A percentile compares a stretch with the other conserved stretches of the same genome.
Conservation (phyloP, 2,797 vertebrate genomes). For the Anas acuta region DNA sequence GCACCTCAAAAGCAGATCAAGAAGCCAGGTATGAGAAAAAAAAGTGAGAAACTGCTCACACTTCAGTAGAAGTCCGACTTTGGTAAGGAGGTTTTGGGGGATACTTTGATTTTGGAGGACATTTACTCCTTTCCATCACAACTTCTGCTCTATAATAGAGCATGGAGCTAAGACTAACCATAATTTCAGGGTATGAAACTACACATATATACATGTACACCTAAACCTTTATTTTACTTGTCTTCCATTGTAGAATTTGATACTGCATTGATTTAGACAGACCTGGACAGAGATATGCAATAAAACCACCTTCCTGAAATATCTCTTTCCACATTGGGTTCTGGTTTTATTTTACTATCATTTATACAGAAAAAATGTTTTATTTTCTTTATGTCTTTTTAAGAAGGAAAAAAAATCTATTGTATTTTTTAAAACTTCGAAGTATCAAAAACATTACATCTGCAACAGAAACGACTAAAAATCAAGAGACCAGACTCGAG, state of each 20-base stretch:
- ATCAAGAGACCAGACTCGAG: neutral
- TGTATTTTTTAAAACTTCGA: neutral
- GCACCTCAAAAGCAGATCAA: neutral
- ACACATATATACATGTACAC: neutral
- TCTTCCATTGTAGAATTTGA: neutral
- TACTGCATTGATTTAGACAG: neutral
- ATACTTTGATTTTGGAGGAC: neutral
- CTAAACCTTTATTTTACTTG: neutral
- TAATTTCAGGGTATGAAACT: neutral
- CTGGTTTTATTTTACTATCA: neutral
- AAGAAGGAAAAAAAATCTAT: neutral
- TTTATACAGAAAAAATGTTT: neutral
- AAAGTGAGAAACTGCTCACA: neutral
- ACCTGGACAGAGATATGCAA: neutral
- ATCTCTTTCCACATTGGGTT: neutral
- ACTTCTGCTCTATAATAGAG: neutral
- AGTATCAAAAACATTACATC: neutral
- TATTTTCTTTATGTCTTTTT: neutral
- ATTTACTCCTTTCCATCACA: neutral
- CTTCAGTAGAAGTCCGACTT: neutral
- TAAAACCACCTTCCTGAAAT: neutral
- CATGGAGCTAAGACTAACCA: accelerated
- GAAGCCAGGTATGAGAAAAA: neutral
- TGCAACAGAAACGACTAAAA: neutral
- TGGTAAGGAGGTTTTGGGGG: neutral